Conservation (phyloP, 2,888 invertebrate genomes). For the Dorcus hopei region DNA sequence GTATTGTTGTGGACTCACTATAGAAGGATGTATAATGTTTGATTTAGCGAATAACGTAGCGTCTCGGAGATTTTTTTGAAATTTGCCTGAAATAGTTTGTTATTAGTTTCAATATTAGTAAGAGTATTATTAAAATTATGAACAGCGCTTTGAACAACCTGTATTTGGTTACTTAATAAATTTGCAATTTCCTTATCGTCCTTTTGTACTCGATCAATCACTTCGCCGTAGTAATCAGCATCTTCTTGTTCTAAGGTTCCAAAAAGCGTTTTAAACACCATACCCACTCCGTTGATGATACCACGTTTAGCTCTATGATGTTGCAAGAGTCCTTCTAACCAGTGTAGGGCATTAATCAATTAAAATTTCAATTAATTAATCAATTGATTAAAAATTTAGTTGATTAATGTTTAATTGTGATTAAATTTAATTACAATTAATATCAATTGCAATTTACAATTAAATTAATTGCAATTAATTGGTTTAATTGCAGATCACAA, state of each 20-base stretch:
- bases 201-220: conserved; percentile 3
- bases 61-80: neutral
- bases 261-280: conserved; percentile 5
- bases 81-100: no score
- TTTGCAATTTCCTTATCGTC: conserved; percentile 2
- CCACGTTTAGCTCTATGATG: no score
- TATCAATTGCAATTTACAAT: no score
- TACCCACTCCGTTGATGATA: conserved; percentile 1
- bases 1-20: conserved; percentile 1
- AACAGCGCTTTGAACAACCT: neutral
- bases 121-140: neutral
- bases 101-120: no score
- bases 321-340: no score
- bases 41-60: neutral
- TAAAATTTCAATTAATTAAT: no score
- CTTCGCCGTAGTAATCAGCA: conserved; percentile 9
- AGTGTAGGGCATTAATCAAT: no score
- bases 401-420: no score
- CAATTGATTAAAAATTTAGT: no score
- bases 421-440: no score
- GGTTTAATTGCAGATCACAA: no score
- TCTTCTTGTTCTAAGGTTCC: conserved; percentile 8
- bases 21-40: neutral
- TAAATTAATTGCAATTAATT: no score
- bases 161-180: conserved; percentile 5